A percentile compares a stretch with the other conserved stretches of the same genome.
phyloP scores from a whole-genome alignment of 2,888 invertebrate genomes.

The Mechanitis messenoides region DNA sequence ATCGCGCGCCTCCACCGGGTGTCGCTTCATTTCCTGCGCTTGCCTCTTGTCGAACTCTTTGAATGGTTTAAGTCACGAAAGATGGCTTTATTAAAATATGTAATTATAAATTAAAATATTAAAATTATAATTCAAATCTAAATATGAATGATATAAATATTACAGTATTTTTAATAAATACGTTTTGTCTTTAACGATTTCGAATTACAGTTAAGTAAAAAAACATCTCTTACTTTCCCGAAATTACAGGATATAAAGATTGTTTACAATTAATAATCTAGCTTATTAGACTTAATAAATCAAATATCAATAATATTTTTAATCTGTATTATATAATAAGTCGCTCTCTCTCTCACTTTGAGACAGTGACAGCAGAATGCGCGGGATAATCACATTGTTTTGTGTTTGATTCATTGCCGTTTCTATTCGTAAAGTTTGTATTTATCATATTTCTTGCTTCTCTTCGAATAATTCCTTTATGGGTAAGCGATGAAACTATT shows the following conservation, averaged over 20 bases:
- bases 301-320: too few relatives aligned
- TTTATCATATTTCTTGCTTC: constrained; percentile 65
- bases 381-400: constrained; percentile 74
- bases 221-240: too few relatives aligned
- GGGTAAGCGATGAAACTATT: constrained; percentile 14
- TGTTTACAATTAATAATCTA: too few relatives aligned
- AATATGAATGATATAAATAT: too few relatives aligned
- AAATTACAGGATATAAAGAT: too few relatives aligned
- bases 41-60: constrained; percentile 66
- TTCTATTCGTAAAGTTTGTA: constrained; percentile 59
- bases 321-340: neutral
- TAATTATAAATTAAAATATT: neutral
- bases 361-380: constrained; percentile 45
- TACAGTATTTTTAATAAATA: too few relatives aligned
- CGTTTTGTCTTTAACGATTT: too few relatives aligned
- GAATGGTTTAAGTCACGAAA: constrained; percentile 31
- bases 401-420: constrained; percentile 74
- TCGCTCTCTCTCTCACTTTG: constrained; percentile 23
- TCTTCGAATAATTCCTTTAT: constrained; percentile 43
- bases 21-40: constrained; percentile 71
- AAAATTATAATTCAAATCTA: too few relatives aligned
- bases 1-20: constrained; percentile 56
- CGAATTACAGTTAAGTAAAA: too few relatives aligned
- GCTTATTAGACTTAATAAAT: too few relatives aligned
- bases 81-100: constrained; percentile 12